These are phyloP conservation scores for Andricus curvator DNA, from an alignment of 2,888 invertebrate genomes.

Conservation along the genomic window DNA sequence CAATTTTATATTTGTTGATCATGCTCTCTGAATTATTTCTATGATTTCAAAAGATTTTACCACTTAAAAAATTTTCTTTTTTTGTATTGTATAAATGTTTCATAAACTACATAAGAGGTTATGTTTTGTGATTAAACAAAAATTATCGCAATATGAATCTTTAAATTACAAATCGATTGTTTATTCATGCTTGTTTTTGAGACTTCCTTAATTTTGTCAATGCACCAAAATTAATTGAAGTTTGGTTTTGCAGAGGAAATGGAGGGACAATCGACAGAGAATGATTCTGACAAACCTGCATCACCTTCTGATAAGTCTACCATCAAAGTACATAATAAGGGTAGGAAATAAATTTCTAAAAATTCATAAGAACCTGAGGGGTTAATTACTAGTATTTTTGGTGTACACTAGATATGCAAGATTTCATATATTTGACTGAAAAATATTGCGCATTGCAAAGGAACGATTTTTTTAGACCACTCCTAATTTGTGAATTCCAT, in stretches of 20 bases:
- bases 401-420: too few species aligned
- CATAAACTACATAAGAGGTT: neutral
- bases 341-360: slow-evolving; percentile 28
- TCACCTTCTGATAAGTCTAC: slow-evolving; percentile 2
- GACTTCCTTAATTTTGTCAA: neutral
- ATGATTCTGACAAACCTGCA: slow-evolving; percentile 38
- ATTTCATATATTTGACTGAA: too few species aligned
- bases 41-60: too few species aligned
- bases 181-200: neutral
- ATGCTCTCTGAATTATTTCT: too few species aligned
- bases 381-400: too few species aligned
- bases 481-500: too few species aligned
- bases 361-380: slow-evolving; percentile 27
- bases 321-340: neutral
- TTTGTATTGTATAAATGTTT: too few species aligned
- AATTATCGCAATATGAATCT: neutral
- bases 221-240: neutral
- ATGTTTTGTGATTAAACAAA: neutral
- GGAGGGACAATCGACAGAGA: slow-evolving; percentile 38
- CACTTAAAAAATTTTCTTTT: too few species aligned
- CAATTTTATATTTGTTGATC: too few species aligned
- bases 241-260: slow-evolving; percentile 11
- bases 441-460: too few species aligned
- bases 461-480: too few species aligned
- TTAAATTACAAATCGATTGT: neutral